Base-by-base conservation (phyloP, 1,140 invertebrate species). In the Hycleus cichorii region DNA sequence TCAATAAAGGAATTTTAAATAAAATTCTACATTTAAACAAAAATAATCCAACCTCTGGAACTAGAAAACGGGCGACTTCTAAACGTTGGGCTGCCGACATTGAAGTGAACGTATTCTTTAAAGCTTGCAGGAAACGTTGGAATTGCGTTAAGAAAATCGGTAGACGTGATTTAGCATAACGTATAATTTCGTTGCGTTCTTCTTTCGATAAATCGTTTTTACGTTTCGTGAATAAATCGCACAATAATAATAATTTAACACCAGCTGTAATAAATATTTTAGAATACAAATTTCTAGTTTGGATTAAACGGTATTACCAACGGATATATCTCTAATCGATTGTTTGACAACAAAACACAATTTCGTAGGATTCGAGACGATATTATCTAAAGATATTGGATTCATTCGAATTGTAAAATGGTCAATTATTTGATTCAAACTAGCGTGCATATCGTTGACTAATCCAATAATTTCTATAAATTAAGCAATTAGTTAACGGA, bases 111-210 rank as follows among this genome's bases (percentile, higher is more conserved):
- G 83, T 81, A 27, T 73, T 75, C 51, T 81, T 79, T 39, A 83
- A 74, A 44, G 78, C 80, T 56, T 80, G 75, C n/a, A 85, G 69
- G 51, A 85, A 76, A 52, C 77, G 78, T 55, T 79, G 75, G 18
- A 83, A 68, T 64, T 85, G 83, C 39, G 77, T 78, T 65, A 85
- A 75, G 58, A 85, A 83, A n/a, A 83, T 75, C 2, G 83, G 83
- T 27, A 85, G 72, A 49, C 82, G 75, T 32, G 82, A 81, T 61
- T 82, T 83, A 3, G 83, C 78, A 72, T 84, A 84, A 61, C 80
- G 78, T 52, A 85, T 82, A 12, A 85, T 84, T 68, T 84, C 82
- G 66, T 84, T 78, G 58, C 81, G 76, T 67, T 85, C 82, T 54
- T 79, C 77, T 44, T 77, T 71, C 3, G 80, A 76, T 49, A 84